Conservation (phyloP, 2,888 invertebrate species). For the Neelides folsomi region DNA sequence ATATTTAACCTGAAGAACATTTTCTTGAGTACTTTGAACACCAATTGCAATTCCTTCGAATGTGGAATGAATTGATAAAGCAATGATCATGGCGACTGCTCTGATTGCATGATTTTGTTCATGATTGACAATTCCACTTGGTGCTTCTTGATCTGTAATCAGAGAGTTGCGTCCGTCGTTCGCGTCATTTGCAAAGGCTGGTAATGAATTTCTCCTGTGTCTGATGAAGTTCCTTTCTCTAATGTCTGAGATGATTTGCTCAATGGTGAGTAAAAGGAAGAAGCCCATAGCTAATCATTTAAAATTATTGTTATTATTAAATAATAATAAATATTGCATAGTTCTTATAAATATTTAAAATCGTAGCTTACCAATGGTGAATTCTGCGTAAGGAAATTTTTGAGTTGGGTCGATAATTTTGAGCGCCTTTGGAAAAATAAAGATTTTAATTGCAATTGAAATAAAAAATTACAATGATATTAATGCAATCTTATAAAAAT, state of each 20-base stretch:
- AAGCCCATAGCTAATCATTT: slow-evolving; percentile 26
- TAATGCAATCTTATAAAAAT: no score
- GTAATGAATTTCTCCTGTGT: slow-evolving; percentile 9
- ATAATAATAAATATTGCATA: no score
- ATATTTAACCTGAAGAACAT: slow-evolving; percentile 23
- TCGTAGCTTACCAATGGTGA: slow-evolving; percentile 12
- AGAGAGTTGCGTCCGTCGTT: background rate
- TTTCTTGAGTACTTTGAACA: slow-evolving; percentile 26
- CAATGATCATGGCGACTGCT: slow-evolving; percentile 27
- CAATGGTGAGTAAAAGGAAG: slow-evolving; percentile 28
- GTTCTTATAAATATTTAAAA: no score
- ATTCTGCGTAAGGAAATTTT: slow-evolving; percentile 23
- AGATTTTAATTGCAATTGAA: no score
- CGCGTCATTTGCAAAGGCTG: slow-evolving; percentile 10
- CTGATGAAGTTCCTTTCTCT: slow-evolving; percentile 17
- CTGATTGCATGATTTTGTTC: slow-evolving; percentile 22
- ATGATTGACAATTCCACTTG: slow-evolving; percentile 19
- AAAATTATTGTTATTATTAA: no score
- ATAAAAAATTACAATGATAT: no score
- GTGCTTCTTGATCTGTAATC: slow-evolving; percentile 5
- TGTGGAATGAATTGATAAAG: slow-evolving; percentile 26
- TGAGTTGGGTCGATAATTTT: slow-evolving; percentile 17
- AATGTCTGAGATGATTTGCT: slow-evolving; percentile 30
- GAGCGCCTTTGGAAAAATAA: slow-evolving; percentile 28
- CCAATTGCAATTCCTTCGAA: slow-evolving; percentile 32